Evolutionary conservation across 2,113 vertebrate genomes (phyloP).

Genomic region (Equus quagga): DNA sequence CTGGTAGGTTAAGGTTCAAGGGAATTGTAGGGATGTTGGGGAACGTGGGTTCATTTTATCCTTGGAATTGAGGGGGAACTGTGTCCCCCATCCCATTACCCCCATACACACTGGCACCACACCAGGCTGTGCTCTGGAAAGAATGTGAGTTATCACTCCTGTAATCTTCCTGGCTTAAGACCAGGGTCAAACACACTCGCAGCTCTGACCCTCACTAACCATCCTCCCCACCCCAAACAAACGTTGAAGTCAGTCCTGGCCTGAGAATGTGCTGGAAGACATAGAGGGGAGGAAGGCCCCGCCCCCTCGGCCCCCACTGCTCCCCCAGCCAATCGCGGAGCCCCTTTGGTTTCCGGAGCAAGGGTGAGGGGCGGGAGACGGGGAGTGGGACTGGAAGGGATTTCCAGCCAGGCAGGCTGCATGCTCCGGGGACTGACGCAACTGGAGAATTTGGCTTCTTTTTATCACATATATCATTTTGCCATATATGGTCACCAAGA

Average conservation of each 20-base stretch:
- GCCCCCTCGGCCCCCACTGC: background rate
- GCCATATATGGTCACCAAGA: constrained; percentile 89
- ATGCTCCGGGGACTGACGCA: constrained; percentile 67
- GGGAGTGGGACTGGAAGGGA: background rate
- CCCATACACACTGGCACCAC: background rate
- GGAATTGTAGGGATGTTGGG: background rate
- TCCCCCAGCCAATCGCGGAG: background rate
- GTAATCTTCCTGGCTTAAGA: constrained; percentile 37
- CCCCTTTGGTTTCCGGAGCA: constrained; percentile 38
- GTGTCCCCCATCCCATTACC: background rate
- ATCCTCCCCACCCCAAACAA: background rate
- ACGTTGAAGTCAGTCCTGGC: accelerated
- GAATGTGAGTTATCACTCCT: background rate
- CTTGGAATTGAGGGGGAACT: background rate
- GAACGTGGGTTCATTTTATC: background rate
- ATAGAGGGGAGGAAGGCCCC: background rate
- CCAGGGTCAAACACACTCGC: background rate
- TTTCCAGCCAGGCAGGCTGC: constrained; percentile 6
- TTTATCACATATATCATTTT: constrained; percentile 87
- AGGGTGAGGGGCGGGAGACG: background rate
- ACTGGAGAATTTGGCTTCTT: constrained; percentile 78
- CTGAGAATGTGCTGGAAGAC: background rate
- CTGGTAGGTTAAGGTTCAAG: background rate
- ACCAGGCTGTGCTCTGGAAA: background rate
- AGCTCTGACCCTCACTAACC: background rate